Base-by-base conservation (phyloP, 2,797 vertebrate genomes). In the Nannoperca obscura region DNA sequence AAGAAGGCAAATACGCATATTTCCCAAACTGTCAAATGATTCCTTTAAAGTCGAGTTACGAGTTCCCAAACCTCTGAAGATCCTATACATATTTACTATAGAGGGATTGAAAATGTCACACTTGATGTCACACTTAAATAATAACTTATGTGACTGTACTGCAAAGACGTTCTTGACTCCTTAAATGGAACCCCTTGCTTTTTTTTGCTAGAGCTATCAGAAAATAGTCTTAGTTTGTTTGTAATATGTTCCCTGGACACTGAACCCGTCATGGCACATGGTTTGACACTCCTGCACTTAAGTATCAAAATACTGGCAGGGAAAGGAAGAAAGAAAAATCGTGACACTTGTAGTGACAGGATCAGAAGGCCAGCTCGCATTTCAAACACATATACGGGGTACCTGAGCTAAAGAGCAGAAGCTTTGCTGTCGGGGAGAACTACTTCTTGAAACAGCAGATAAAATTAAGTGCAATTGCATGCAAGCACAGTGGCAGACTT, bases 271-370 rank as follows among this genome's bases (percentile, higher is more conserved):
- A 67, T 46, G 8, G 59, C 32, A 75, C 61, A 82, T 59, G 22
- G 61, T 89, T 82, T 79, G 71, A 81, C 74, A 83, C 40, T 42
- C 14, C 46, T 24, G 63, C 9, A 42, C 46, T 67, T 42, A 59
- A 63, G 36, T 55, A 67, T 54, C 20, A 68, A 70, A 58, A 64
- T 47, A 65, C 15, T 6, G 80, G 65, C 30, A 76, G 14, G 15
- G 17, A n/a, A 58, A 68, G 15, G 27, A 24, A 47, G 27, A 36
- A 15, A 47, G 15, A 5, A 13, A 7, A 4, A 3, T 22, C 20
- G n/a, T 42, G 49, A 53, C 34, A 52, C 42, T 44, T 57, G n/a
- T 14, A 30, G 34, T 50, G 55, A 63, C 61, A 57, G 61, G 69
- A 69, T 80, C 58, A 75, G 49, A 61, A 57, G 42, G 72, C 5